These are phyloP conservation scores for Heliconius hewitsoni DNA, from an alignment of 1,140 invertebrate species.

Conservation along the genomic window DNA sequence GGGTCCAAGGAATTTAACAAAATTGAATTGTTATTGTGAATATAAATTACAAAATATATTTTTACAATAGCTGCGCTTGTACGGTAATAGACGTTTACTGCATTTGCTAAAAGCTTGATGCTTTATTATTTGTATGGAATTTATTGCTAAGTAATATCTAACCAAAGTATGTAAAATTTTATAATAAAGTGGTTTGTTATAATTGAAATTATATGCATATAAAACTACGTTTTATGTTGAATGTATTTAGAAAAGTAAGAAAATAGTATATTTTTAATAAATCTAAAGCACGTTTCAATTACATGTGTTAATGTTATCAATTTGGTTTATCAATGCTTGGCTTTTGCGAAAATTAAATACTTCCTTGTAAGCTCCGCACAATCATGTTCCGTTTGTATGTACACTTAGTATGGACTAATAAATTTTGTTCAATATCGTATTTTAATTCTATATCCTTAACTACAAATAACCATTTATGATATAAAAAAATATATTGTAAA, in stretches of 20 bases:
- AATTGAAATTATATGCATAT: not conserved
- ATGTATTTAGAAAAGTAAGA: not conserved
- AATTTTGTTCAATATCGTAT: not conserved
- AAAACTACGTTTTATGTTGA: not conserved
- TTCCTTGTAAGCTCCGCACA: not conserved
- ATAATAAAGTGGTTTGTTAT: not conserved
- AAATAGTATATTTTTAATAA: constrained; percentile 11
- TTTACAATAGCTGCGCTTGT: constrained; percentile 7
- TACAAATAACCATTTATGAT: not conserved
- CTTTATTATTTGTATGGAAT: not conserved
- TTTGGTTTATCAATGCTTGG: not conserved
- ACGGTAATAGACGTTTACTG: not conserved
- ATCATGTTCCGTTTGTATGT: constrained; percentile 7
- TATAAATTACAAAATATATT: not conserved
- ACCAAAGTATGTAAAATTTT: not conserved
- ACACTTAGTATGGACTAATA: constrained; percentile 4
- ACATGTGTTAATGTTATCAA: not conserved
- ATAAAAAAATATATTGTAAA: not conserved
- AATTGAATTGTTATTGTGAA: constrained; percentile 7
- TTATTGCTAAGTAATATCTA: not conserved
- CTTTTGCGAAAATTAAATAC: not conserved
- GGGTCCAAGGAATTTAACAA: constrained; percentile 16
- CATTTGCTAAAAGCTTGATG: not conserved
- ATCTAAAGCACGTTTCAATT: not conserved
- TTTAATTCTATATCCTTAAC: constrained; percentile 1